Evolutionary conservation across 2,113 vertebrate genomes (phyloP).

Genomic region (Chaetodon auriga): DNA sequence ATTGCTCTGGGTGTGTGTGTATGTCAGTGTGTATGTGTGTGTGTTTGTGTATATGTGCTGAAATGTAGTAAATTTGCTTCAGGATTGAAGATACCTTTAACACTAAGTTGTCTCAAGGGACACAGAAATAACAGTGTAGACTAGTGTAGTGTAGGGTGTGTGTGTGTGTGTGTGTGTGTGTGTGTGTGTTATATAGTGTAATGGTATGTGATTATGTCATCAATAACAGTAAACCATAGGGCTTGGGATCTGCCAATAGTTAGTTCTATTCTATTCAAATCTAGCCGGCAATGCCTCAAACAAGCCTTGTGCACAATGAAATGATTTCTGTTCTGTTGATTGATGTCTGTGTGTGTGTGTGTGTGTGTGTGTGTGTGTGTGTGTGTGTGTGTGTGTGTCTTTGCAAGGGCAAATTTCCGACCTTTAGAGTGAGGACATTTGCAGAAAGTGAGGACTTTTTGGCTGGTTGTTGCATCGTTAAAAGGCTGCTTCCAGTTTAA

Average conservation of each 20-base stretch:
- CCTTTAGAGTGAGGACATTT: background rate
- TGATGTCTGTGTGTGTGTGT: background rate
- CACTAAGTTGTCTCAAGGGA: slow-evolving; percentile 30
- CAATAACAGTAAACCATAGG: background rate
- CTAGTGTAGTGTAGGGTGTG: slow-evolving; percentile 2
- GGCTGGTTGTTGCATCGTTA: background rate
- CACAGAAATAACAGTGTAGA: slow-evolving; percentile 10
- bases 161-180: slow-evolving; percentile 9
- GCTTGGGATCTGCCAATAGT: background rate
- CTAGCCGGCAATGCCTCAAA: background rate
- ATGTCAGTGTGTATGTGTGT: background rate
- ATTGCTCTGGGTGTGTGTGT: background rate
- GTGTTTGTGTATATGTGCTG: slow-evolving; percentile 5
- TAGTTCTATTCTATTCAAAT: background rate
- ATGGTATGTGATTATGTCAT: background rate
- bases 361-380: background rate
- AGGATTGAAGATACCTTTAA: slow-evolving; percentile 29
- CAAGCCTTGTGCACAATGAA: background rate
- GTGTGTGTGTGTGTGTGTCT: background rate
- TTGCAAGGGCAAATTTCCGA: background rate
- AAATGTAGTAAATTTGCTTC: slow-evolving; percentile 28
- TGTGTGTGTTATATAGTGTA: slow-evolving; percentile 10
- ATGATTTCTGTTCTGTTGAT: background rate
- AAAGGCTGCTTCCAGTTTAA: background rate
- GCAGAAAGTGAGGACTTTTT: background rate